These are phyloP conservation scores for Antennarius striatus DNA, from an alignment of 2,113 vertebrate genomes.

Conservation along the genomic window DNA sequence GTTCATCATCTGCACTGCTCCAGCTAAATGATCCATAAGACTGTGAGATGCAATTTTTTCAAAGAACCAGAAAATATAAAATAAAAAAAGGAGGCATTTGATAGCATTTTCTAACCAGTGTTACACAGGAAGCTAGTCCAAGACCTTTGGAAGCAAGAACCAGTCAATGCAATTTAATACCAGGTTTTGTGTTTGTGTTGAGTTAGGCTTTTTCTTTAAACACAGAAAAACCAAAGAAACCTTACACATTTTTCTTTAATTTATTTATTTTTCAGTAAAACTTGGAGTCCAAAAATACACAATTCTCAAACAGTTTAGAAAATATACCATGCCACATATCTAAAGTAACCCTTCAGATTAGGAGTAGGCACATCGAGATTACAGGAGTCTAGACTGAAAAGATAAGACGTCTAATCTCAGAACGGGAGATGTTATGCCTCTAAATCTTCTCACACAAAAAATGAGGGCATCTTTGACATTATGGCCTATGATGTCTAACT, in stretches of 20 bases:
- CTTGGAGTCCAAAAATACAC: neutral
- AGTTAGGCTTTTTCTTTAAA: too few species aligned
- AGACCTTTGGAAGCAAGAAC: neutral
- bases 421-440: constrained; percentile 3
- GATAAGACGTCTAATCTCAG: constrained; percentile 44
- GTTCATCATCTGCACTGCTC: neutral
- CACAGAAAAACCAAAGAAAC: too few species aligned
- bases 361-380: constrained; percentile 33
- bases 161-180: neutral
- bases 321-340: neutral
- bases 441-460: constrained; percentile 26
- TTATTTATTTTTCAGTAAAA: neutral
- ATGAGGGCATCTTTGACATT: constrained; percentile 1
- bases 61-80: neutral
- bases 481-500: neutral
- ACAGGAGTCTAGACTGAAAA: constrained; percentile 37
- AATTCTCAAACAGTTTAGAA: neutral
- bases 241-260: neutral
- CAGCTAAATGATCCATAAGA: neutral
- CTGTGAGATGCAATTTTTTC: neutral
- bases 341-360: constrained; percentile 30
- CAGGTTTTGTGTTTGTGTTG: neutral
- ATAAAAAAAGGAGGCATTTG: neutral
- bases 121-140: neutral
- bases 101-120: neutral